Evolutionary conservation across 1,140 invertebrate genomes (phyloP).

Genomic region (Temnothorax curvispinosus): DNA sequence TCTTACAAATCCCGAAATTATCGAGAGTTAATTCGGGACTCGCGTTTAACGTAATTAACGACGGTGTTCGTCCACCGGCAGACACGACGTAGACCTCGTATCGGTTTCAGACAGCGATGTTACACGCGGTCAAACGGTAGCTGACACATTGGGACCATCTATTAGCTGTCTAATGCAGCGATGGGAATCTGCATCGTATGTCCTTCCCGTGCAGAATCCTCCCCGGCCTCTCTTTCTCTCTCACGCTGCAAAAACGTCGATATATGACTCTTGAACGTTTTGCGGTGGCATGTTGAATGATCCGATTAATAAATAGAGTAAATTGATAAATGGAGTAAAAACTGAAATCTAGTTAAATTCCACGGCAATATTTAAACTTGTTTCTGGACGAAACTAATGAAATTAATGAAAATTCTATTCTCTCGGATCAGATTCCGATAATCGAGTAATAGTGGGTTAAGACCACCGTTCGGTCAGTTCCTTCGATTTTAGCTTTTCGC

Average conservation of each 20-base stretch:
- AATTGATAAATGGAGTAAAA: neutral
- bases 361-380: neutral
- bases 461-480: neutral
- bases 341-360: neutral
- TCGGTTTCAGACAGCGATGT: constrained; percentile 14
- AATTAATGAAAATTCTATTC: neutral
- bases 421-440: neutral
- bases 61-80: neutral
- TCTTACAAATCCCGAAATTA: neutral
- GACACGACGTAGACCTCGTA: neutral
- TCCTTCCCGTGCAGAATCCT: constrained; percentile 13
- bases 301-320: neutral
- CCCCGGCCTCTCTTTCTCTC: neutral
- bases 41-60: neutral
- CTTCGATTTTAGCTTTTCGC: constrained; percentile 12
- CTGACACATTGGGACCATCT: constrained; percentile 19
- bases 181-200: constrained; percentile 23
- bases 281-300: neutral
- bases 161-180: constrained; percentile 17
- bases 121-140: constrained; percentile 9
- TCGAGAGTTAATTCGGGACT: neutral
- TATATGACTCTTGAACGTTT: neutral
- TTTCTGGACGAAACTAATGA: neutral
- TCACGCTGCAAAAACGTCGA: neutral
- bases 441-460: constrained; percentile 1